Evolutionary conservation across 2,888 invertebrate genomes (phyloP), one percentile per base, ranked within the genome.

Genomic region (Athalia rosae): DNA sequence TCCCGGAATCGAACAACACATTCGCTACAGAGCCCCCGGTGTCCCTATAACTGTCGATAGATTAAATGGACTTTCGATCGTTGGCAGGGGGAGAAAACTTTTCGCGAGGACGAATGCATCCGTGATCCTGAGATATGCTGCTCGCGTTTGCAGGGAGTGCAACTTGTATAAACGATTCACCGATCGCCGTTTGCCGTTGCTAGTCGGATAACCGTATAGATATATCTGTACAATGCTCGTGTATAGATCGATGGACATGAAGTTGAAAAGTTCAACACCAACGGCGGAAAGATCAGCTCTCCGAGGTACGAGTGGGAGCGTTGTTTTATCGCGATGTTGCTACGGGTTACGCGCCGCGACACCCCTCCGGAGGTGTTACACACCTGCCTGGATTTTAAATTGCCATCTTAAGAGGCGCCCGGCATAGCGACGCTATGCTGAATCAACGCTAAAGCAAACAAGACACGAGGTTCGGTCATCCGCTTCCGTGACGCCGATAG

Each of bases 401-500:
- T 74, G 74, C 74, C 62, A 50, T 28, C 61, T 62, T 59, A 48
- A 74, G 74, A 48, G 59, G 74, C 74, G 61, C 61, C 50, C 61
- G 61, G 61, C 74, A 61, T 74, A 61, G 61, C 7, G 61, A 41
- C 41, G 62, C 61, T 74, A 28, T 74, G 66, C 59, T 48, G 73
- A 82, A 80, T 80, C 80, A 81, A 81, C 81, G 84, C 81, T 86
- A 86, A 87, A 87, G 85, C 86, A 87, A 87, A 87, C 87, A 85
- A 87, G 86, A 86, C 81, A 77, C 81, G 81, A 83, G 84, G 28
- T 28, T 28, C 28, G 28, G 87, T 61, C 48, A 58, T 87, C 87
- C 87, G 86, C 86, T 86, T 87, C 85, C 87, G 87, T 87, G 87
- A 86, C 80, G 87, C 86, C 85, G 80, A 78, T 77, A 82, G 85